phyloP scores from a whole-genome alignment of 2,888 invertebrate genomes.

The Ophion ellenae region DNA sequence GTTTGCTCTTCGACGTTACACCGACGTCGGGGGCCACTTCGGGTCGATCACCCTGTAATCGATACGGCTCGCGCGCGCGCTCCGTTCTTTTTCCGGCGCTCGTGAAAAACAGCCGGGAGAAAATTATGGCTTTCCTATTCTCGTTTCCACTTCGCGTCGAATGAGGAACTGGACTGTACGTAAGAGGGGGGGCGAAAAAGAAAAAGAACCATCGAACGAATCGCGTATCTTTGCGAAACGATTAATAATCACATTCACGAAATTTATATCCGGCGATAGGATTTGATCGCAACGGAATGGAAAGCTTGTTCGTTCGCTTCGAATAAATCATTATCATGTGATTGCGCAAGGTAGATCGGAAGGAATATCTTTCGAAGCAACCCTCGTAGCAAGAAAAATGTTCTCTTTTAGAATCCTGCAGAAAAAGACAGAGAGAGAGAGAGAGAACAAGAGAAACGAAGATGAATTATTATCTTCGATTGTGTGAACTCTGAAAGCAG shows the following conservation, averaged over 20 bases:
- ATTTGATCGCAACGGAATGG: background rate
- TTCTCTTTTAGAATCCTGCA: background rate
- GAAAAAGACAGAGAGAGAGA: background rate
- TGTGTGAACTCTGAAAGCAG: background rate
- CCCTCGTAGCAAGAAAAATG: background rate
- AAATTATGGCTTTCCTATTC: conserved; percentile 4
- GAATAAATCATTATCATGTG: background rate
- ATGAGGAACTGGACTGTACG: background rate
- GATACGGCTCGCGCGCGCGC: conserved; percentile 31
- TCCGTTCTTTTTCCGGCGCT: conserved; percentile 13
- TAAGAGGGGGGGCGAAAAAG: background rate
- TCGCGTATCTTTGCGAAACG: background rate
- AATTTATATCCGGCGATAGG: conserved; percentile 29
- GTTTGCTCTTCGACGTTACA: conserved; percentile 46
- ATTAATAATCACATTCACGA: background rate
- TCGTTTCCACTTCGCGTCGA: background rate
- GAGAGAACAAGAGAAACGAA: background rate
- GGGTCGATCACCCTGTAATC: conserved; percentile 63
- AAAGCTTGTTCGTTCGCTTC: background rate
- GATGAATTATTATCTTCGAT: conserved; percentile 7
- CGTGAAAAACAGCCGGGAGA: conserved; percentile 4
- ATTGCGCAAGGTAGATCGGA: background rate
- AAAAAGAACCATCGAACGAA: background rate
- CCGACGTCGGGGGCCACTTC: conserved; percentile 36
- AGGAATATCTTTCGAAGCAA: background rate